Conservation (phyloP, 2,113 vertebrate species). For the Aepyceros melampus region DNA sequence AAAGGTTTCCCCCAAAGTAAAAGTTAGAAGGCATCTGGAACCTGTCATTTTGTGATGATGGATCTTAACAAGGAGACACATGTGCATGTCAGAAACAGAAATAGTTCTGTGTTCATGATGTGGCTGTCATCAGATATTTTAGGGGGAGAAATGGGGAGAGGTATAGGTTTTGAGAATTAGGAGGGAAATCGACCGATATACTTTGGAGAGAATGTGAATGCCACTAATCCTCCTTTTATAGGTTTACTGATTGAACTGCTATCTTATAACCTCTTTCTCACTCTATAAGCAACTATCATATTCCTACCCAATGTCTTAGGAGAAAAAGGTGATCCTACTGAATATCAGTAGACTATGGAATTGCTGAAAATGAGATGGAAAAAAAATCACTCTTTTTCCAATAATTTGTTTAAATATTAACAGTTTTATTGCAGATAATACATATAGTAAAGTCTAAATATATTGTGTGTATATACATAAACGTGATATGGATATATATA, state of each 20-base stretch:
- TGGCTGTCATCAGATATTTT: conserved; percentile 6
- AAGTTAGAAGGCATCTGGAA: conserved; percentile 55
- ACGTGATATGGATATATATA: not conserved
- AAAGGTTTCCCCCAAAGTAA: conserved; percentile 23
- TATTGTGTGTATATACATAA: not conserved
- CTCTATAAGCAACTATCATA: not conserved
- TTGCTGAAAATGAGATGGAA: not conserved
- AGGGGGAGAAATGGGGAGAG: not conserved
- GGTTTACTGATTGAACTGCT: not conserved
- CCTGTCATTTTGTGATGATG: conserved; percentile 52
- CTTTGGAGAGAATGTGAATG: not conserved
- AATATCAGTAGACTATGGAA: accelerated
- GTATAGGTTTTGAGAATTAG: not conserved
- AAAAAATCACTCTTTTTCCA: not conserved
- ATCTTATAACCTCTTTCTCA: not conserved
- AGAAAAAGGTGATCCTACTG: not conserved
- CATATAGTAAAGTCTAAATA: not conserved
- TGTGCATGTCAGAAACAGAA: conserved; percentile 33
- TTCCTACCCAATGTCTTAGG: not conserved
- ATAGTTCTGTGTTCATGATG: not conserved
- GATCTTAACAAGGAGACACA: conserved; percentile 35
- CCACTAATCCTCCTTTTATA: not conserved
- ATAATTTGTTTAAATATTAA: not conserved
- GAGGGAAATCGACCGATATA: not conserved
- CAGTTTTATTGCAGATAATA: not conserved